Evolutionary conservation across 1,140 invertebrate species (phyloP).

Genomic region (Caenorhabditis remanei): DNA sequence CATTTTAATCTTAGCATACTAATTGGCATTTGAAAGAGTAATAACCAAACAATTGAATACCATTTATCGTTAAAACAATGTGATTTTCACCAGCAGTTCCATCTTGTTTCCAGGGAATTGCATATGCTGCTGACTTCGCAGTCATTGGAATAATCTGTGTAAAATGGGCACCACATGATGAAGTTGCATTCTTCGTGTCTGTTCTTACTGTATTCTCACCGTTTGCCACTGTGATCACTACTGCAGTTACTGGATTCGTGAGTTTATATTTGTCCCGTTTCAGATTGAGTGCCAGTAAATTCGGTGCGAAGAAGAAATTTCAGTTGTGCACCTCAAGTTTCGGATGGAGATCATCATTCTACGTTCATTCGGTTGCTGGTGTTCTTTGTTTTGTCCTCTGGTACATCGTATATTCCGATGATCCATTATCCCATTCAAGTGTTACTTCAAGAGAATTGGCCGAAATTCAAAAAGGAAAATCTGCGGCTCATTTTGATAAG

Average conservation of each 20-base stretch:
- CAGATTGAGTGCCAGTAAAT: background rate
- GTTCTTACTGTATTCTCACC: conserved; percentile 56
- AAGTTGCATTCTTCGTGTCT: conserved; percentile 61
- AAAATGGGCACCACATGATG: conserved; percentile 60
- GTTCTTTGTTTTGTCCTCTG: conserved; percentile 46
- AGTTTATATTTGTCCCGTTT: background rate
- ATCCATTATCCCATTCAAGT: conserved; percentile 46
- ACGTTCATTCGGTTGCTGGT: conserved; percentile 35
- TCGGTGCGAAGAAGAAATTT: background rate
- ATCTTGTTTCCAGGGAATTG: conserved; percentile 54
- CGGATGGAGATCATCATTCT: conserved; percentile 59
- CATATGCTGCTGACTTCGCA: conserved; percentile 63
- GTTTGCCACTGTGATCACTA: conserved; percentile 45
- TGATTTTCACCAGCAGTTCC: too few relatives aligned
- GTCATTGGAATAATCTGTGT: conserved; percentile 62
- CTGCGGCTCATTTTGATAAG: conserved; percentile 50
- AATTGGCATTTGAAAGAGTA: too few relatives aligned
- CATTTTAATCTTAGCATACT: too few relatives aligned
- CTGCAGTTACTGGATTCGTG: conserved; percentile 53
- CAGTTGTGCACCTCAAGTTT: conserved; percentile 52
- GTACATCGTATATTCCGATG: conserved; percentile 51
- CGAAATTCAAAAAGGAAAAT: conserved; percentile 58
- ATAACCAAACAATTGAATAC: too few relatives aligned
- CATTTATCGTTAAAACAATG: too few relatives aligned
- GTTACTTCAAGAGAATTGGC: conserved; percentile 46